Percentiles rank a stretch among this genome's conserved stretches.
Conservation (phyloP, 2,113 vertebrate species). For the Acanthochromis polyacanthus region DNA sequence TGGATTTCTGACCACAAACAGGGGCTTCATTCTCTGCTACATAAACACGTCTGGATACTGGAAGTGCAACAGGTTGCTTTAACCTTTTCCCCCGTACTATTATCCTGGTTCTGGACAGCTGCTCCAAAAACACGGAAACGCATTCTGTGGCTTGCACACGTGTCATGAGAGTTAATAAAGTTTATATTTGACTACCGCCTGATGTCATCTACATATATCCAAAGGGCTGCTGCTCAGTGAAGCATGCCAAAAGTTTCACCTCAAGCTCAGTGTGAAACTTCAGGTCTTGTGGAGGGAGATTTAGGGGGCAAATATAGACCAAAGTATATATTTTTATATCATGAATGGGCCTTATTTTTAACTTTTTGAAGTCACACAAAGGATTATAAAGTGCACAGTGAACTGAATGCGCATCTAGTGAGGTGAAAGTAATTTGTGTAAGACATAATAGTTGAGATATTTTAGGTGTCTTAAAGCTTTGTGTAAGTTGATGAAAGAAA, state of each 20-base stretch:
- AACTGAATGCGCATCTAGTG: slow-evolving; percentile 33
- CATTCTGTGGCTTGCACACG: not conserved
- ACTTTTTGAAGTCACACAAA: slow-evolving; percentile 12
- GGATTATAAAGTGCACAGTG: not conserved
- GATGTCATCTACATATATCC: slow-evolving; percentile 19
- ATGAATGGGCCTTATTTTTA: not conserved
- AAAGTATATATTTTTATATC: not conserved
- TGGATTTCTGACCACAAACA: slow-evolving; percentile 67
- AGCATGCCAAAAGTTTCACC: slow-evolving; percentile 18
- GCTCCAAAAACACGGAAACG: slow-evolving; percentile 47
- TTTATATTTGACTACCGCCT: slow-evolving; percentile 36
- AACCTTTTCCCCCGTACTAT: slow-evolving; percentile 39
- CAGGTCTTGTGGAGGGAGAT: not conserved
- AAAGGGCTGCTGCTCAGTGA: slow-evolving; percentile 2
- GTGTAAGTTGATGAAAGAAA: slow-evolving; percentile 9
- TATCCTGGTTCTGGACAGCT: not conserved
- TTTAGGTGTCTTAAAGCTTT: slow-evolving; percentile 10
- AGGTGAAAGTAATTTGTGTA: not conserved
- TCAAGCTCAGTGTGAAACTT: slow-evolving; percentile 2
- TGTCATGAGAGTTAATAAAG: slow-evolving; percentile 25
- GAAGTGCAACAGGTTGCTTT: slow-evolving; percentile 62
- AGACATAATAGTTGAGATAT: slow-evolving; percentile 5
- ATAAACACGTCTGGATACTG: slow-evolving; percentile 55
- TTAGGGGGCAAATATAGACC: not conserved
- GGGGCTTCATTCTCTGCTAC: slow-evolving; percentile 55